A percentile compares a stretch with the other conserved stretches of the same genome.
Evolutionary conservation across 2,797 vertebrate species (phyloP).

Genomic region (Chelidonichthys spinosus): DNA sequence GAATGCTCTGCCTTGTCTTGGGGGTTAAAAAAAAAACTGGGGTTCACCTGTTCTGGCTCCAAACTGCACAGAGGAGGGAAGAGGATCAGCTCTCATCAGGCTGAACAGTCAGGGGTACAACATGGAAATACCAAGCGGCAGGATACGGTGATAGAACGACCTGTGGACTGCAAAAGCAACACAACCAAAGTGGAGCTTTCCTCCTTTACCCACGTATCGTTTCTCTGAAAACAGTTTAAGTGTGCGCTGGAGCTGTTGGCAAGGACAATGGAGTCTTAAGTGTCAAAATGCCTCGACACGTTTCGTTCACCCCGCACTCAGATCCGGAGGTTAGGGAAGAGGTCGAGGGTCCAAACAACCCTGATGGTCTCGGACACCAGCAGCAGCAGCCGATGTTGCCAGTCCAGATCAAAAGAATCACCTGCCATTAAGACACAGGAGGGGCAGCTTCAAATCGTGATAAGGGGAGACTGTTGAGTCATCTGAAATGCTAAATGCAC

Average conservation of each 20-base stretch:
- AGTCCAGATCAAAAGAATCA: constrained; percentile 1
- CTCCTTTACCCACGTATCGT: neutral
- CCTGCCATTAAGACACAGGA: neutral
- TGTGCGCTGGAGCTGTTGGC: neutral
- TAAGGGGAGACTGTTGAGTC: neutral
- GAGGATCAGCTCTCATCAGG: constrained; percentile 6
- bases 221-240: neutral
- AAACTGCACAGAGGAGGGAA: neutral
- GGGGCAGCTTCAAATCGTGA: constrained; percentile 8
- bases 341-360: neutral
- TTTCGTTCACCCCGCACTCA: constrained; percentile 1
- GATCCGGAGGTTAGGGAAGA: neutral
- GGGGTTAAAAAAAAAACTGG: constrained; percentile 20
- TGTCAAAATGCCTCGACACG: neutral
- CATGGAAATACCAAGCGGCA: neutral
- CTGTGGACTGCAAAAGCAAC: constrained; percentile 13
- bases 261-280: neutral
- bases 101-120: constrained; percentile 3
- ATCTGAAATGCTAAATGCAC: neutral
- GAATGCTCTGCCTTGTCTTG: constrained; percentile 8
- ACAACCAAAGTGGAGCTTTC: neutral
- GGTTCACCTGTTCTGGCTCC: constrained; percentile 9
- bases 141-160: constrained; percentile 1
- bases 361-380: constrained; percentile 1
- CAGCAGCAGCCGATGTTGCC: constrained; percentile 8